A percentile compares a stretch with the other conserved stretches of the same genome.
Evolutionary conservation across 64 coral and sea anemone genomes (phyloP).

Genomic region (Catalaphyllia jardinei): DNA sequence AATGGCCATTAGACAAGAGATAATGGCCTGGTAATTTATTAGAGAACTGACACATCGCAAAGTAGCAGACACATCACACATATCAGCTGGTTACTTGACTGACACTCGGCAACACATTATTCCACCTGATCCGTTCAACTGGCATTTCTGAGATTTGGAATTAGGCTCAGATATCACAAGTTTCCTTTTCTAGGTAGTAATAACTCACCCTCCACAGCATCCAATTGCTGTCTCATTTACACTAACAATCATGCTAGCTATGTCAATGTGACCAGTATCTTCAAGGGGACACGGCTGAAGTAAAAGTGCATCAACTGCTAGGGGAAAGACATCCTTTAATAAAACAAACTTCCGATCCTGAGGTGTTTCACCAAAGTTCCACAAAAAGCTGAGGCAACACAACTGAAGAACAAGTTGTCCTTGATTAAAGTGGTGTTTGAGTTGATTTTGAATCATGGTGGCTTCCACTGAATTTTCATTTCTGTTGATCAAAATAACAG

Average conservation of each 20-base stretch:
- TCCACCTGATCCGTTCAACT: too few species aligned
- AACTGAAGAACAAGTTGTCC: constrained; percentile 38
- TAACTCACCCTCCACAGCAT: constrained; percentile 59
- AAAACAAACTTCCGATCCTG: constrained; percentile 60
- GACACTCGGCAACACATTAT: too few species aligned
- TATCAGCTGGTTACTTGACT: neutral
- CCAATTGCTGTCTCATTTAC: constrained; percentile 79
- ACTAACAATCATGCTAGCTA: neutral
- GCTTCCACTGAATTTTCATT: neutral
- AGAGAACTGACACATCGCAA: neutral
- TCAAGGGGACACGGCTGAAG: neutral
- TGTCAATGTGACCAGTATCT: neutral
- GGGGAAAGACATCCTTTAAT: constrained; percentile 51
- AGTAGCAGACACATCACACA: neutral
- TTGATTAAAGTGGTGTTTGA: neutral
- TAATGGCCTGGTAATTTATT: neutral
- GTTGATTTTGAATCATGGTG: neutral
- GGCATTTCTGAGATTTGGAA: too few species aligned
- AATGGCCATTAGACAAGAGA: neutral
- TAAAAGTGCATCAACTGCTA: constrained; percentile 37
- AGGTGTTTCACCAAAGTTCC: constrained; percentile 70
- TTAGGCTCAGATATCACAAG: too few species aligned
- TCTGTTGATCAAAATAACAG: neutral
- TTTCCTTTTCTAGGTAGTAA: too few species aligned
- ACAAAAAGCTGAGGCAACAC: constrained; percentile 61